Conservation (phyloP, 2,113 vertebrate genomes). For the Larimichthys polyactis region DNA sequence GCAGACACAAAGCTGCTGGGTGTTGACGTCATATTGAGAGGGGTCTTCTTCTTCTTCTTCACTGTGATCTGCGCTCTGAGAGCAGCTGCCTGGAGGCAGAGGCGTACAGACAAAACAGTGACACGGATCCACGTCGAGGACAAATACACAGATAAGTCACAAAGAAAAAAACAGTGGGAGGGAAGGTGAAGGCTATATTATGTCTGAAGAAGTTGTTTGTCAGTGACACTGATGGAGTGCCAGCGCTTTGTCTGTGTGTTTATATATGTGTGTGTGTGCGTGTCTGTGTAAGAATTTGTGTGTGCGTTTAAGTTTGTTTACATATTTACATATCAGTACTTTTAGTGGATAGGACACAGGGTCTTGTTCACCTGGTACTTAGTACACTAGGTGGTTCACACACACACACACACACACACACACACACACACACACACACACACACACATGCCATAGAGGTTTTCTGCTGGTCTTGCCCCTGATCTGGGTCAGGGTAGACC, state of each 20-base stretch:
- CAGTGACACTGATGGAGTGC: slow-evolving; percentile 40
- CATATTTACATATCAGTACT: slow-evolving; percentile 37
- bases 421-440: slow-evolving; percentile 13
- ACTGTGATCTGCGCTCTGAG: slow-evolving; percentile 16
- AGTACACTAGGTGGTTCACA: slow-evolving; percentile 23
- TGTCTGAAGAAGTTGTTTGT: slow-evolving; percentile 59
- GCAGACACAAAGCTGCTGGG: slow-evolving; percentile 33
- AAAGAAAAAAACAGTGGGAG: slow-evolving; percentile 19
- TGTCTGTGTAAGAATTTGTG: neutral
- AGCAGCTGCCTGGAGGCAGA: slow-evolving; percentile 59
- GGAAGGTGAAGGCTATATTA: slow-evolving; percentile 57
- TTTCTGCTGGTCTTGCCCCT: slow-evolving; percentile 66
- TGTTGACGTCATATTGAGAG: slow-evolving; percentile 31
- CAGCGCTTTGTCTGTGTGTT: slow-evolving; percentile 31
- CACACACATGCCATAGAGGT: slow-evolving; percentile 35
- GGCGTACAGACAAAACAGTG: slow-evolving; percentile 62
- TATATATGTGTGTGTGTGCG: neutral
- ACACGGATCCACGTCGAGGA: slow-evolving; percentile 46
- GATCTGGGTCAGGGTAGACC: slow-evolving; percentile 73
- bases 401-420: slow-evolving; percentile 22
- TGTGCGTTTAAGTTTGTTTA: slow-evolving; percentile 34
- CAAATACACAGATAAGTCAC: slow-evolving; percentile 68
- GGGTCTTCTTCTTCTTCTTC: slow-evolving; percentile 8
- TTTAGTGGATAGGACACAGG: neutral
- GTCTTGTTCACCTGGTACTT: slow-evolving; percentile 34